Conservation (phyloP, 2,888 invertebrate genomes). For the Nudaria mundana region DNA sequence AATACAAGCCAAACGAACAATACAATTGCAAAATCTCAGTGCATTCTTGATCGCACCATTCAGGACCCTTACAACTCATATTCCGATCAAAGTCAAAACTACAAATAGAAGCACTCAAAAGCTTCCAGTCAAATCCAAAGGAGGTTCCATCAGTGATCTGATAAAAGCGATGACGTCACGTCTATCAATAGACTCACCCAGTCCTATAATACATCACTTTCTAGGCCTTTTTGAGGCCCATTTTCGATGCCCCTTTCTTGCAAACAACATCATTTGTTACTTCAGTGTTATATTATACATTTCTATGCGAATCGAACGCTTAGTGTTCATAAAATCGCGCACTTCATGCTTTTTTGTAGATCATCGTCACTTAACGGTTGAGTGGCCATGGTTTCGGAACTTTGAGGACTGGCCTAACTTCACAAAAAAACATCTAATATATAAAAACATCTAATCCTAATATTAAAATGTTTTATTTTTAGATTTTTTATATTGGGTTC, state of each 20-base stretch:
- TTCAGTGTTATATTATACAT: slow-evolving; percentile 70
- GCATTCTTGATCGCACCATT: too few species aligned
- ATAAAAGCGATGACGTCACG: slow-evolving; percentile 54
- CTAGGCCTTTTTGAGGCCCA: slow-evolving; percentile 42
- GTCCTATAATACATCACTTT: slow-evolving; percentile 53
- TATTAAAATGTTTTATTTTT: too few species aligned
- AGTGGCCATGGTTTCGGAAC: slow-evolving; percentile 35
- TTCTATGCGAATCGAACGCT: slow-evolving; percentile 65
- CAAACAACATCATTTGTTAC: slow-evolving; percentile 81
- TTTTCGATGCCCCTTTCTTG: slow-evolving; percentile 54
- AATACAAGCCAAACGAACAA: too few species aligned
- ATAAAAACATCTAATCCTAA: neutral
- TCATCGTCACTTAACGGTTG: slow-evolving; percentile 76
- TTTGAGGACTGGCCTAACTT: slow-evolving; percentile 5
- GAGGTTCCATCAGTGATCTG: slow-evolving; percentile 29
- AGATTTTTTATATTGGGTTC: too few species aligned
- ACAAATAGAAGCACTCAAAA: slow-evolving; percentile 14
- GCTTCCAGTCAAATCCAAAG: slow-evolving; percentile 32
- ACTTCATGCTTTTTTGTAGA: slow-evolving; percentile 79
- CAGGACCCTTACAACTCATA: slow-evolving; percentile 3
- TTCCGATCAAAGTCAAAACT: slow-evolving; percentile 14
- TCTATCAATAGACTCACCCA: slow-evolving; percentile 50
- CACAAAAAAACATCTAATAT: neutral
- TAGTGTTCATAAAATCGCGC: slow-evolving; percentile 79
- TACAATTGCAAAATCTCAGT: neutral